Evolutionary conservation across 2,797 vertebrate species (phyloP).

Genomic region (Trachops cirrhosus): DNA sequence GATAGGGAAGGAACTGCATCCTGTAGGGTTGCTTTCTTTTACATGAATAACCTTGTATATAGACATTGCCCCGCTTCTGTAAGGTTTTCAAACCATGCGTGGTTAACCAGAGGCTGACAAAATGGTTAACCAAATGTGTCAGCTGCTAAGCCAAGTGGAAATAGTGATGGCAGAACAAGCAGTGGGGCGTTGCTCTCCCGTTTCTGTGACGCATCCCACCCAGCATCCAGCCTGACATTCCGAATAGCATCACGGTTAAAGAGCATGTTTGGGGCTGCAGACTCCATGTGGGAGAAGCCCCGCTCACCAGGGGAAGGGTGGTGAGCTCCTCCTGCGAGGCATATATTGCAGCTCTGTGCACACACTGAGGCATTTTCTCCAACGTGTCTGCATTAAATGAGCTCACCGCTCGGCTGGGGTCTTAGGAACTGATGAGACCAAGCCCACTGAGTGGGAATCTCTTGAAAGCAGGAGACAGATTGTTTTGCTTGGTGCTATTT

Average conservation of each 20-base stretch:
- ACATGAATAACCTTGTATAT: not conserved
- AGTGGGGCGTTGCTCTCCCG: not conserved
- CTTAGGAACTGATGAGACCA: not conserved
- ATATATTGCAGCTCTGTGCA: not conserved
- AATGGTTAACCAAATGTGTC: constrained; percentile 69
- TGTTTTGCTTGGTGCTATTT: constrained; percentile 52
- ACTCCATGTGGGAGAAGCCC: not conserved
- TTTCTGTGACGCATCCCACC: not conserved
- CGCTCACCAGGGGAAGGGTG: not conserved
- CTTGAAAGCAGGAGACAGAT: not conserved
- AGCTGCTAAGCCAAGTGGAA: constrained; percentile 53
- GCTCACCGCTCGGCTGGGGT: not conserved
- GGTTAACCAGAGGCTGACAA: constrained; percentile 66
- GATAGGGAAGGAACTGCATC: not conserved
- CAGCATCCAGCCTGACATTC: not conserved
- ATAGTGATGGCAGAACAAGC: constrained; percentile 39
- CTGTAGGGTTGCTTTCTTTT: not conserved
- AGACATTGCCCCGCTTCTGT: not conserved
- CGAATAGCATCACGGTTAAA: not conserved
- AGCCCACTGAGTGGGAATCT: not conserved
- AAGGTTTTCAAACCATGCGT: constrained; percentile 47
- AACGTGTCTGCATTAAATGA: not conserved
- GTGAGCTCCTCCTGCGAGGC: not conserved
- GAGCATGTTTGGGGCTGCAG: not conserved
- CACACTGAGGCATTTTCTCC: not conserved